Evolutionary conservation across 2,888 invertebrate genomes (phyloP), one percentile per base, ranked within the genome.

Genomic region (Eupithecia dodoneata): DNA sequence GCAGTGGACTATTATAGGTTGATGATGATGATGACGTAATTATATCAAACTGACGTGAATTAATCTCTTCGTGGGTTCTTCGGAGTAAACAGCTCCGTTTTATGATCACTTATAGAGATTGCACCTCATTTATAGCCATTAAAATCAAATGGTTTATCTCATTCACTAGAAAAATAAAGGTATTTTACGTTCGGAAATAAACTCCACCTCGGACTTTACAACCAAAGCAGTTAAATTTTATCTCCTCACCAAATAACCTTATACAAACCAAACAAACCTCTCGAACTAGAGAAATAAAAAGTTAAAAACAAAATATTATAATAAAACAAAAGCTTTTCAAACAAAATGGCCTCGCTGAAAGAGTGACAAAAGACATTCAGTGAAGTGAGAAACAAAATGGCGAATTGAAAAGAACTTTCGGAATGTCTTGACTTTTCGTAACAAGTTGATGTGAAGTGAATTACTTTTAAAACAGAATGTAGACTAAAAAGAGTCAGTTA

Each of bases 391-490:
- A 76, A 55, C 71, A 67, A 78, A 78, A 78, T 66, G 66, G 66
- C 30, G 12, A 41, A 66, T n/a, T 18, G 55, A 55, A 55, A 55
- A 55, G 59, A 59, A 18, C 59, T 59, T 59, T 59, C 18, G 12
- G 30, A 63, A 18, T 12, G 12, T 30, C 63, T 63, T 42, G 66
- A 42, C 66, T 66, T 41, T 66, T 66, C 6, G 30, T 42, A 42
- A 66, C 66, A 66, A 66, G 13, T 15, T 66, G 41, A 42, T 66
- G 42, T 66, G 66, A 41, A 44, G 44, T 71, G n/a, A 65, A 67
- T 18, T 42, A 65, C 63, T 73, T 65, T 3, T 6, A 75, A 79
- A 65, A 52, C 74, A 78, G 78, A 18, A 81, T 78, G 74, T 65
- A 65, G 71, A 30, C 30, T 59, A 75, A 18, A 45, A 75, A 78